Conservation (phyloP, 2,888 invertebrate species). For the Cylloceria caligata region DNA sequence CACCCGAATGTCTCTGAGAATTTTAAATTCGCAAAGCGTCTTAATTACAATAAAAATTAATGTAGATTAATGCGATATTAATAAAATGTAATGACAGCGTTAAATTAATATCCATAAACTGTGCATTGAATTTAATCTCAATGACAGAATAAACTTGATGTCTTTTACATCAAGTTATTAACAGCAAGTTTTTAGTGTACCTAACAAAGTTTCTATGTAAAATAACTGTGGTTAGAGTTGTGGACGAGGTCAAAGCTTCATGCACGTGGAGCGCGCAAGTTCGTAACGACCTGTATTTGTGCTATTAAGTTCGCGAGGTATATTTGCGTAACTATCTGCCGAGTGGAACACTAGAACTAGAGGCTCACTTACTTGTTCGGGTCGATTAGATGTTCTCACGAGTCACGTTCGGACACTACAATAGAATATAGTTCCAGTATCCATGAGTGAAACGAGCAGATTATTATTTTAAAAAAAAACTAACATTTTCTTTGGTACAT, state of each 20-base stretch:
- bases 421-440: background rate
- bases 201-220: background rate
- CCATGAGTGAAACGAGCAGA: background rate
- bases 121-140: too few relatives aligned
- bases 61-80: too few relatives aligned
- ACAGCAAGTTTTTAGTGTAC: too few relatives aligned
- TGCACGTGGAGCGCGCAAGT: slow-evolving; percentile 26
- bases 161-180: too few relatives aligned
- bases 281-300: slow-evolving; percentile 11
- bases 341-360: slow-evolving; percentile 21
- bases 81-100: too few relatives aligned
- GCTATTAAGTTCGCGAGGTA: slow-evolving; percentile 18
- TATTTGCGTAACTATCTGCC: slow-evolving; percentile 49
- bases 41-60: too few relatives aligned
- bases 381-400: slow-evolving; percentile 45
- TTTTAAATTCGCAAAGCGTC: too few relatives aligned
- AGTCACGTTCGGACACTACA: slow-evolving; percentile 17
- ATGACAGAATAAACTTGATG: too few relatives aligned
- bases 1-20: too few relatives aligned
- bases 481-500: background rate
- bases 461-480: background rate
- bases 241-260: slow-evolving; percentile 18
- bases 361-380: slow-evolving; percentile 5
- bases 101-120: too few relatives aligned
- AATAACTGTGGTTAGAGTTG: background rate